phyloP scores from a whole-genome alignment of 2,113 vertebrate genomes.

The Passerina amoena region DNA sequence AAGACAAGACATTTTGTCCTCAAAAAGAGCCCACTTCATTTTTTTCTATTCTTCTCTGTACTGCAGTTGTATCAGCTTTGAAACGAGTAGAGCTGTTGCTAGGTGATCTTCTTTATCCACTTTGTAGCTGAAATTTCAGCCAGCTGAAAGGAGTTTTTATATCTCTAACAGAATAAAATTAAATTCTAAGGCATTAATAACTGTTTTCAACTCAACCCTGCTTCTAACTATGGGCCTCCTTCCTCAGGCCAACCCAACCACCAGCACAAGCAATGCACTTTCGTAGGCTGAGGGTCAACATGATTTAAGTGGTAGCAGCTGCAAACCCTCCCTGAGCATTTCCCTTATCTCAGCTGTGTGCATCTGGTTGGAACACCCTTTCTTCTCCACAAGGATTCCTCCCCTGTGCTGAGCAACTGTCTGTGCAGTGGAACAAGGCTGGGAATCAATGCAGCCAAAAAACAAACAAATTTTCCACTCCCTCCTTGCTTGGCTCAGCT shows the following conservation, averaged over 20 bases:
- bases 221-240: background rate
- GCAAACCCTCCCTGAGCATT: background rate
- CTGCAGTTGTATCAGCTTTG: background rate
- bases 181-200: background rate
- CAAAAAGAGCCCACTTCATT: background rate
- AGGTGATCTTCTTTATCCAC: background rate
- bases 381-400: background rate
- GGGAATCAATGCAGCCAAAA: accelerated
- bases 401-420: background rate
- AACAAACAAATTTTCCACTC: background rate
- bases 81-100: background rate
- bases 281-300: background rate
- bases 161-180: background rate
- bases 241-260: background rate
- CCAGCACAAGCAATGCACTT: accelerated
- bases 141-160: background rate
- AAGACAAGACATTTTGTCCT: background rate
- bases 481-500: background rate
- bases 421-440: background rate
- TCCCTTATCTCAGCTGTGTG: background rate
- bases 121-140: background rate
- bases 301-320: background rate
- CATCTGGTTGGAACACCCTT: background rate
- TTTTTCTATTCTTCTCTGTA: background rate
- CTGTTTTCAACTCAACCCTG: background rate